Conservation (phyloP, 2,888 invertebrate genomes). For the Ormyrus rosae region DNA sequence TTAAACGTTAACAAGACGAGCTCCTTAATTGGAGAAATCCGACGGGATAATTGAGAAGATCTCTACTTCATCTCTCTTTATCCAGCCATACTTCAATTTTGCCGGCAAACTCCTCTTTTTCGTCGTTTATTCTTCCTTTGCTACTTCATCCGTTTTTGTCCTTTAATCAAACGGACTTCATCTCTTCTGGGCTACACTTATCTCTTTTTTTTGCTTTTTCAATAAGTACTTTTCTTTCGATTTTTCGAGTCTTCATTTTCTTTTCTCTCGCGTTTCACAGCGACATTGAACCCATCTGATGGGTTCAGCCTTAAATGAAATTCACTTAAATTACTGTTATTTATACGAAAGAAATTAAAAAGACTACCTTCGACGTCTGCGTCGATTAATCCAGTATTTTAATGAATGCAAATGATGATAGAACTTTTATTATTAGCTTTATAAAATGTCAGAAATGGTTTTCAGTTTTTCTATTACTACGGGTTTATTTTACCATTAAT, state of each 20-base stretch:
- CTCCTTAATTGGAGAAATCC: slow-evolving; percentile 39
- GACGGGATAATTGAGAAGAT: slow-evolving; percentile 40
- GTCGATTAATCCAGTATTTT: no score
- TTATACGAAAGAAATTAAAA: no score
- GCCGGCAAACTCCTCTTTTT: slow-evolving; percentile 16
- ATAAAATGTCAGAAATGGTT: no score
- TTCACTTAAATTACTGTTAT: no score
- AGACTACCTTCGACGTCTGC: no score
- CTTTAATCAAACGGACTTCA: slow-evolving; percentile 25
- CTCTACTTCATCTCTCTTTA: slow-evolving; percentile 25
- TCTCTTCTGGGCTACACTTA: background rate
- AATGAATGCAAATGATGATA: no score
- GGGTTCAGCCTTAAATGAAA: no score
- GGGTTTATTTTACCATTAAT: no score
- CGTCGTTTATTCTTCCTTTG: slow-evolving; percentile 8
- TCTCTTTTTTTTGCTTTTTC: no score
- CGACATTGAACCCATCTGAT: background rate
- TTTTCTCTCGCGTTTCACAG: background rate
- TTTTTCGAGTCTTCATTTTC: background rate
- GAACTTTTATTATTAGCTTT: no score
- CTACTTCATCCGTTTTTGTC: slow-evolving; percentile 32
- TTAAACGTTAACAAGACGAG: slow-evolving; percentile 42
- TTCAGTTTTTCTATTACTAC: no score
- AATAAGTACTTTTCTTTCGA: slow-evolving; percentile 7
- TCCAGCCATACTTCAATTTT: slow-evolving; percentile 31